Percentiles rank a stretch among this genome's conserved stretches.
phyloP scores from a whole-genome alignment of 2,797 vertebrate species.

The Enteromius anoplus region DNA sequence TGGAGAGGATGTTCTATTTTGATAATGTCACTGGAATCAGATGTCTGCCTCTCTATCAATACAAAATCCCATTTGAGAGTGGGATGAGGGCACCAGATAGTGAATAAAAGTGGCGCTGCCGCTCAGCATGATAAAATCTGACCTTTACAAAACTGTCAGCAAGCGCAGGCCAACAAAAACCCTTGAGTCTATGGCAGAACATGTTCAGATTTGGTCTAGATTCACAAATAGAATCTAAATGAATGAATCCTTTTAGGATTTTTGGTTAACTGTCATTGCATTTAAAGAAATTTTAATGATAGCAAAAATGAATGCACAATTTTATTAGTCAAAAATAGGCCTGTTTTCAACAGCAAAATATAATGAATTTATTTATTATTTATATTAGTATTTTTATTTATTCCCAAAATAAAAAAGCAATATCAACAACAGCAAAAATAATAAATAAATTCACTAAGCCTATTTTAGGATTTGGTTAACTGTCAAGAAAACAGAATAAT shows the following conservation, averaged over 20 bases:
- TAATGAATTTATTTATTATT: too few relatives aligned
- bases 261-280: not conserved
- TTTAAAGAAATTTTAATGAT: not conserved
- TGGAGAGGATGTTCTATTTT: constrained; percentile 41
- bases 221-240: not conserved
- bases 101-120: not conserved
- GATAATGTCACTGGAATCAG: constrained; percentile 52
- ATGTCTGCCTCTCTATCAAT: constrained; percentile 42
- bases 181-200: constrained; percentile 3
- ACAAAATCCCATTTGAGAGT: constrained; percentile 11
- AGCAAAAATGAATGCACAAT: not conserved
- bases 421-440: too few relatives aligned
- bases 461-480: not conserved
- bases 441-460: not conserved
- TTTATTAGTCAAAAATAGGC: not conserved
- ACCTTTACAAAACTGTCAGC: constrained; percentile 48
- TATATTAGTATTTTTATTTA: too few relatives aligned
- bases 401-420: too few relatives aligned
- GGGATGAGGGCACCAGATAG: constrained; percentile 17
- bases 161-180: constrained; percentile 16
- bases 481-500: not conserved
- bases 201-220: not conserved
- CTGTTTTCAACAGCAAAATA: not conserved
- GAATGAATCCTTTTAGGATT: not conserved
- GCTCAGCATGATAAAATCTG: constrained; percentile 44